Base-by-base conservation (phyloP, 2,113 vertebrate genomes). In the Neolamprologus toae region DNA sequence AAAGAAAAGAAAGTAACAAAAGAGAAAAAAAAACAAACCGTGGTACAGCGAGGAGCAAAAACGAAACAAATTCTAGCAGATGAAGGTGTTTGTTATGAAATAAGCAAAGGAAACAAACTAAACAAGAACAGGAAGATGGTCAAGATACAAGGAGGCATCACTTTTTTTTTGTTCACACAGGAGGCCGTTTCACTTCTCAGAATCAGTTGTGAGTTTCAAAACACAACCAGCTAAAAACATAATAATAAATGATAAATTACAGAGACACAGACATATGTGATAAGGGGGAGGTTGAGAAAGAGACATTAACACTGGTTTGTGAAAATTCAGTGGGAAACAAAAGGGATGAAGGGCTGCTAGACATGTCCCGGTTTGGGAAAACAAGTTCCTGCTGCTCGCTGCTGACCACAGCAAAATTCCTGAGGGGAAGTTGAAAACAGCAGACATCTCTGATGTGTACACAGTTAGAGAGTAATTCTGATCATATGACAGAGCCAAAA, bases 331-430 rank as follows among this genome's bases (percentile, higher is more conserved):
- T 84, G 10, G 28, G 35, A 88, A 21, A 89, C 73, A 85, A 90
- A 88, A 40, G 86, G 61, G 55, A 85, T 66, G 42, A 71, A 68
- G 12, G 54, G 49, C 33, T 17, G 71, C 33, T 81, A 86, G 8
- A 42, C 10, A 76, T 26, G 28, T 83, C 82, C 16, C 11, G 8
- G 26, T 59, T 45, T 45, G 85, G 45, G 33, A 84, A 88, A 91
- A 90, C 57, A 63, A 80, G 82, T 82, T 68, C 55, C 84, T 79
- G 63, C 86, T 59, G 85, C 59, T 31, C 45, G 73, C 53, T 88
- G 90, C 92, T 93, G 87, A 94, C 89, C 26, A 76, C 51, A 63
- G 86, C 82, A 49, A 89, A 68, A 92, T 91, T 91, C 90, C 86
- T 68, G 59, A 80, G 19, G 55, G 55, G 16, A 86, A 61, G 61